phyloP scores from a whole-genome alignment of 1,140 invertebrate species.

The Polypedilum vanderplanki region DNA sequence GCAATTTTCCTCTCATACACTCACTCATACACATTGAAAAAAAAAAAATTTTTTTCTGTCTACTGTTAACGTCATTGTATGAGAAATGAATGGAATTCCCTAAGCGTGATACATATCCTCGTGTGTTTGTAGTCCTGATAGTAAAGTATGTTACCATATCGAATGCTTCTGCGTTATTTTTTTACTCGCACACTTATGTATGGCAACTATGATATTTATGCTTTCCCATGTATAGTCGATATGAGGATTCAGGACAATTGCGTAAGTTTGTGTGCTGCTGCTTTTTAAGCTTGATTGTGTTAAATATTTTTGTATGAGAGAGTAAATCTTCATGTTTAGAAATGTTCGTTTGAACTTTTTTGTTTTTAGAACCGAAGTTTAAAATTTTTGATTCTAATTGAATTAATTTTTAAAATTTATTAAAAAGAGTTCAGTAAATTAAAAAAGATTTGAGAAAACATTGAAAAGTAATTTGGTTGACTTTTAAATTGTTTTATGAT shows the following conservation, averaged over 20 bases:
- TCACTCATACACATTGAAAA: not conserved
- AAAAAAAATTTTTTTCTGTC: not conserved
- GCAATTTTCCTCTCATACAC: not conserved
- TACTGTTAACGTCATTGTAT: not conserved
- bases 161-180: not conserved
- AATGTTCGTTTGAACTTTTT: not conserved
- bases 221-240: not conserved
- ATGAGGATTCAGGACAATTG: constrained; percentile 10
- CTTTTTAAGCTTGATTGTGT: too few species aligned
- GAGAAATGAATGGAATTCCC: constrained; percentile 4
- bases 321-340: too few species aligned
- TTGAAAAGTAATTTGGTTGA: too few species aligned
- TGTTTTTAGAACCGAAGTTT: not conserved
- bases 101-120: not conserved
- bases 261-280: not conserved
- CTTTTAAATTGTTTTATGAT: too few species aligned
- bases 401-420: too few species aligned
- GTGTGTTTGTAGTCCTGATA: constrained; percentile 22
- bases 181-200: not conserved
- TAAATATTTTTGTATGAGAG: not conserved
- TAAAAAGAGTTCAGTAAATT: too few species aligned
- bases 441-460: too few species aligned
- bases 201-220: not conserved
- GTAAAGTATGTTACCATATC: not conserved
- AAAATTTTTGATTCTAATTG: too few species aligned